A percentile compares a stretch with the other conserved stretches of the same genome.
Conservation (phyloP, 2,797 vertebrate genomes). For the Arrhamphus sclerolepis region DNA sequence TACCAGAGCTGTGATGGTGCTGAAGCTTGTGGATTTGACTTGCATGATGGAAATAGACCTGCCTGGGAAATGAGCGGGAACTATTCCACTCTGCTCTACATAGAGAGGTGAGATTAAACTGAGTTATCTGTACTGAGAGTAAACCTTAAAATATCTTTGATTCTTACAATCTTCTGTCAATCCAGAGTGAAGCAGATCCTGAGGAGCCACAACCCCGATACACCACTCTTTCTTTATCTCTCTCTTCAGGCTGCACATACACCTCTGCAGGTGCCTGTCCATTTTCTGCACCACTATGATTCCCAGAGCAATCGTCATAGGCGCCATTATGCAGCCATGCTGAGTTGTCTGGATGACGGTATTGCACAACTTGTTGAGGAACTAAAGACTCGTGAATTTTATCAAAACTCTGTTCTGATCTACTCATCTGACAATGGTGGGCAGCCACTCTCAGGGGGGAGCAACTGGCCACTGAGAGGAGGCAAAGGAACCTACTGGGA, state of each 20-base stretch:
- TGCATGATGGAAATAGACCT: constrained; percentile 89
- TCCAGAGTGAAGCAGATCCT: constrained; percentile 88
- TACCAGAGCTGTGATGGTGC: constrained; percentile 93
- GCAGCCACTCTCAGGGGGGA: constrained; percentile 89
- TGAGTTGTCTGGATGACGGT: constrained; percentile 90
- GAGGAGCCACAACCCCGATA: constrained; percentile 82
- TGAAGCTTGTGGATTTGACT: constrained; percentile 91
- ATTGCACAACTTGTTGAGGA: constrained; percentile 86
- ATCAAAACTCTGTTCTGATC: constrained; percentile 88
- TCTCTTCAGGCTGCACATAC: constrained; percentile 93
- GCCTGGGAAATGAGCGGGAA: constrained; percentile 91
- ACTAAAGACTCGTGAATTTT: constrained; percentile 83
- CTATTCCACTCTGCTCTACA: constrained; percentile 91
- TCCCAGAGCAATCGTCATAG: constrained; percentile 86
- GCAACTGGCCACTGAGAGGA: constrained; percentile 94
- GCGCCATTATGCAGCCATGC: constrained; percentile 89
- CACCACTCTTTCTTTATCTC: constrained; percentile 90
- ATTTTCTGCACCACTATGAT: constrained; percentile 86
- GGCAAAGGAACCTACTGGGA: constrained; percentile 97
- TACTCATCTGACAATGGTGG: constrained; percentile 95
- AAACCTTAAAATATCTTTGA: neutral
- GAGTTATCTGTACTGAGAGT: neutral
- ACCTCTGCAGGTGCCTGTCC: constrained; percentile 87
- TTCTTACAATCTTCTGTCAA: constrained; percentile 9
- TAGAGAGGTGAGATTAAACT: constrained; percentile 59